These are phyloP conservation scores for Girardinichthys multiradiatus DNA, from an alignment of 2,113 vertebrate genomes.

Conservation along the genomic window DNA sequence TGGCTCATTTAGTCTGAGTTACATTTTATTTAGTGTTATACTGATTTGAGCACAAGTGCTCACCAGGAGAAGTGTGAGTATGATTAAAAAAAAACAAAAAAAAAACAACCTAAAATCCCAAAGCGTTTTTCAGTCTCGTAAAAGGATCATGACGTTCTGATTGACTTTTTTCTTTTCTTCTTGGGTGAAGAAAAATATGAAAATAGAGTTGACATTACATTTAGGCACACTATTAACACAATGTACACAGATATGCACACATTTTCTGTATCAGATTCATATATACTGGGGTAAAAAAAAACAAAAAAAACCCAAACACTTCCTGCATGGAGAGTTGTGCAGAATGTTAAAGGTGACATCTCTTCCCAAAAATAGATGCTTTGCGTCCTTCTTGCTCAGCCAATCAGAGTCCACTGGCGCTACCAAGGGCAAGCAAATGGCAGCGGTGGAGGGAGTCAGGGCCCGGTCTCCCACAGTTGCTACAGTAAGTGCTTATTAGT, in stretches of 20 bases:
- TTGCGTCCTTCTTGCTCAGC: conserved; percentile 36
- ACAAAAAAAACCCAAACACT: conserved; percentile 41
- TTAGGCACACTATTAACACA: conserved; percentile 97
- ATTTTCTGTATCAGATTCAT: conserved; percentile 85
- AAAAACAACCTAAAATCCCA: conserved; percentile 72
- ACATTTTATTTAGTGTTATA: conserved; percentile 99
- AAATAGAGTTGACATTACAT: conserved; percentile 90
- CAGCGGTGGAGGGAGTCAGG: conserved; percentile 41
- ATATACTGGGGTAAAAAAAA: conserved; percentile 77
- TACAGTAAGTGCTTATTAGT: conserved; percentile 73
- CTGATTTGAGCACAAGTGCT: conserved; percentile 83
- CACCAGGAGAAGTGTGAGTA: conserved; percentile 88
- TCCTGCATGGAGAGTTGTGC: conserved; percentile 62
- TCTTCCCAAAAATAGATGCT: conserved; percentile 37
- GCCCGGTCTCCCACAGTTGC: conserved; percentile 47
- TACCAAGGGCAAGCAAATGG: conserved; percentile 56
- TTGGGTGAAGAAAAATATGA: conserved; percentile 83
- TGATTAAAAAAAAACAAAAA: conserved; percentile 81
- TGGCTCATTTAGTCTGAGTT: conserved; percentile 82
- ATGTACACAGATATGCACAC: conserved; percentile 96
- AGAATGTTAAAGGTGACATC: conserved; percentile 60
- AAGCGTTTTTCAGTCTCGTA: conserved; percentile 84
- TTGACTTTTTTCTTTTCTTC: conserved; percentile 75
- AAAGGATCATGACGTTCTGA: conserved; percentile 87
- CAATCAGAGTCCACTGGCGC: conserved; percentile 48